A percentile compares a stretch with the other conserved stretches of the same genome.
Evolutionary conservation across 2,797 vertebrate species (phyloP).

Genomic region (Danio albolineatus): DNA sequence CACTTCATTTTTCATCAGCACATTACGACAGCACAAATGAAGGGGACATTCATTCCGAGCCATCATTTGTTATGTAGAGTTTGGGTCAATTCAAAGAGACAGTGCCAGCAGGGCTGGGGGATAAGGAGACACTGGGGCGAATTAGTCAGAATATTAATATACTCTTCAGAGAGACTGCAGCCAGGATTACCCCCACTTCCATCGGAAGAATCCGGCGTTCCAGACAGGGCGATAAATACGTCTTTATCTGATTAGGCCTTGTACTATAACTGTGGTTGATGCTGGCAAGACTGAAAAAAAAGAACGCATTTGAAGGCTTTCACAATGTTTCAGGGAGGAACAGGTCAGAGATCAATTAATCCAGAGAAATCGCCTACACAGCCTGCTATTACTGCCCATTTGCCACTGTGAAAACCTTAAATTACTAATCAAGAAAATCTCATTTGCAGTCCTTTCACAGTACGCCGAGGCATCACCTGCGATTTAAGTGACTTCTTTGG

Average conservation of each 20-base stretch:
- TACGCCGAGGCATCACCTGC: background rate
- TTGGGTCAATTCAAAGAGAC: slow-evolving; percentile 64
- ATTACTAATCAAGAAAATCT: slow-evolving; percentile 41
- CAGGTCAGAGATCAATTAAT: slow-evolving; percentile 24
- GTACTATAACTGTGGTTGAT: background rate
- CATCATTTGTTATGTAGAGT: slow-evolving; percentile 64
- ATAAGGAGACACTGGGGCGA: slow-evolving; percentile 63
- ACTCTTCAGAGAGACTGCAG: slow-evolving; percentile 55
- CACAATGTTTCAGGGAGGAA: background rate
- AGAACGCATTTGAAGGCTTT: background rate
- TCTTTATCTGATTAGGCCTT: slow-evolving; percentile 48
- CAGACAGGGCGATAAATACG: slow-evolving; percentile 29
- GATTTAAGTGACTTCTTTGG: slow-evolving; percentile 15
- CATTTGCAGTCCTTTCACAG: slow-evolving; percentile 36
- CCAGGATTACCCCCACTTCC: slow-evolving; percentile 16
- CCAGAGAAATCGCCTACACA: background rate
- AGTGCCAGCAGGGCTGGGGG: slow-evolving; percentile 58
- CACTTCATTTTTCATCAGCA: slow-evolving; percentile 77
- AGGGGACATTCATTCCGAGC: slow-evolving; percentile 71
- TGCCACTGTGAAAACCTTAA: slow-evolving; percentile 22
- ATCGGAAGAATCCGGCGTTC: background rate
- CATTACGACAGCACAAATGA: slow-evolving; percentile 73
- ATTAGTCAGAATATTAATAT: slow-evolving; percentile 70
- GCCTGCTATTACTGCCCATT: slow-evolving; percentile 13
- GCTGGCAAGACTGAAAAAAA: background rate